Evolutionary conservation across 2,888 invertebrate genomes (phyloP), one percentile per base, ranked within the genome.

Genomic region (Coelogynopora nodosa): DNA sequence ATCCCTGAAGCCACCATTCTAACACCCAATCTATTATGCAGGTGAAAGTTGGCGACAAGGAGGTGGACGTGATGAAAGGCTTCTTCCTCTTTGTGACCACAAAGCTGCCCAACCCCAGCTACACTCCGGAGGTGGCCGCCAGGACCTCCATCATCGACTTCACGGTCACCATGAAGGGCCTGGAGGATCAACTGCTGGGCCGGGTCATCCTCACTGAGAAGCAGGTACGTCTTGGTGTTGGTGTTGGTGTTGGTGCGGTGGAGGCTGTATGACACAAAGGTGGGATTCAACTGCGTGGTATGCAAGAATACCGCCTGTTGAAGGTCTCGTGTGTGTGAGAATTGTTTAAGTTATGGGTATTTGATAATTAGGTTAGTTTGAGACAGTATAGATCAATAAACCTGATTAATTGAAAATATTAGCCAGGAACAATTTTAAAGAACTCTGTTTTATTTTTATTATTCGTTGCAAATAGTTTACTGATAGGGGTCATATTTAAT

Each of bases 81-180:
- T 98, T 98, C 90, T 95, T 95, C 94, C 93, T 98, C 0, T 98
- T 97, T 90, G 95, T 98, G 84, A 98, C 98, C 0, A 98, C 98
- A 0, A 98, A 98, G 92, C 92, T 98, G 86, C 96, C 96, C 0
- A 98, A 98, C 93, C 98, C 98, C 0, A 95, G 97, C 0, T 98
- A 97, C 92, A 97, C 97, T 18, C 98, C 98, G 0, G 98, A 98
- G 93, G 95, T 98, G 88, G 96, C 96, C 90, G 97, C 98, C 0
- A 97, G 97, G 91, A 97, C 97, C 0, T 96, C 97, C 0, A 97
- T 98, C 86, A 97, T 98, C 89, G 97, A 98, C 91, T 98, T 98
- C 90, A 98, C 98, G 0, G 98, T 98, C 0, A 98, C 98, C 0
- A 96, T 97, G 95, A 94, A 95, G 90, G 97, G 98, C 10, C 92